These are phyloP conservation scores for Pseudoips prasinana DNA, from an alignment of 2,888 invertebrate species.

Conservation along the genomic window DNA sequence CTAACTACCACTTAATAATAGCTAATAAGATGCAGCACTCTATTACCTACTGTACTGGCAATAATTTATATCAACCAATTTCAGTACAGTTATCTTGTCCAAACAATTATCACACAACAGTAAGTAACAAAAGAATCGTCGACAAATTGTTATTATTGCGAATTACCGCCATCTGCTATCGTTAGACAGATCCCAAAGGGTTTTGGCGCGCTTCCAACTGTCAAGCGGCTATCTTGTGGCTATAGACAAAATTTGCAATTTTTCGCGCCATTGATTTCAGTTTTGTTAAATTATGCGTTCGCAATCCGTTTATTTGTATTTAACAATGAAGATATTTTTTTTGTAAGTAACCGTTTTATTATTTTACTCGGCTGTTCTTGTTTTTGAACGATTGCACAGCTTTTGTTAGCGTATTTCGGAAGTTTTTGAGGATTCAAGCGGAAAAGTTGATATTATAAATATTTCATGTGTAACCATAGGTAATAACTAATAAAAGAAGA, in stretches of 20 bases:
- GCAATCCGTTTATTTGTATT: conserved; percentile 53
- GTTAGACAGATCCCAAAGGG: conserved; percentile 74
- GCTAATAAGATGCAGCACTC: too few species aligned
- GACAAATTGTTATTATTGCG: conserved; percentile 59
- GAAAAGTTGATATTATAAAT: conserved; percentile 15
- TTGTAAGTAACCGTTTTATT: conserved; percentile 22
- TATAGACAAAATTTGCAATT: conserved; percentile 74
- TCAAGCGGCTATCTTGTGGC: conserved; percentile 65
- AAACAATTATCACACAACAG: conserved; percentile 69
- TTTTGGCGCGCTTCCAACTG: conserved; percentile 68
- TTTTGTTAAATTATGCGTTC: conserved; percentile 68
- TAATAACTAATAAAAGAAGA: too few species aligned
- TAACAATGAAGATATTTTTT: conserved; percentile 22
- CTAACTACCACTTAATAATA: too few species aligned
- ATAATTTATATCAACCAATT: conserved; percentile 25
- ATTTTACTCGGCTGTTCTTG: conserved; percentile 25
- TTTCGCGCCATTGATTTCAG: conserved; percentile 69
- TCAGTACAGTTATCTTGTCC: conserved; percentile 45
- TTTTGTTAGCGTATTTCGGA: conserved; percentile 18
- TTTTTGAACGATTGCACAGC: conserved; percentile 13
- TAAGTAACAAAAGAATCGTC: conserved; percentile 72
- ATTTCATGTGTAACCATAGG: conserved; percentile 3
- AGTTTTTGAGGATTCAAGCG: conserved; percentile 17
- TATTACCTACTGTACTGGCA: conserved; percentile 17
- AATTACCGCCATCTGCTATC: conserved; percentile 72